Base-by-base conservation (phyloP, 2,797 vertebrate genomes). In the Eulemur mongoz region DNA sequence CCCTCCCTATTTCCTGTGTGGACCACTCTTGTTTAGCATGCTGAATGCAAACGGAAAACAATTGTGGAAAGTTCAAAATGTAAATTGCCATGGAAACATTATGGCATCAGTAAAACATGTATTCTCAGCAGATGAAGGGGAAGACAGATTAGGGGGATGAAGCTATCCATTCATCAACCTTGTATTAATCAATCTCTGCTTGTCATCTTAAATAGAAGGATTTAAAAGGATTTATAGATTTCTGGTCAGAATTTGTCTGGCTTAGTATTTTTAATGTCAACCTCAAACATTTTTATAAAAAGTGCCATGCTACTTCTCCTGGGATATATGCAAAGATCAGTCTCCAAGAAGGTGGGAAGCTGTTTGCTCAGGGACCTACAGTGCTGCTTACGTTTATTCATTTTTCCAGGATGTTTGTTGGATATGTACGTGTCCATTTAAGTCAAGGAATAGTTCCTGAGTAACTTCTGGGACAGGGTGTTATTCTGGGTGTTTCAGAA, bases 21-120 rank as follows among this genome's bases (percentile, higher is more conserved):
- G 67, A 87, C 52, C 65, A 83, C 63, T 84, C 94, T 95, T 94
- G 48, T 94, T 96, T 90, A 95, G 76, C 72, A 90, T 93, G 85
- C 82, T 82, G 35, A 86, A 92, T 85, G 50, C 50, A 90, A 96
- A 88, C 84, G 32, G 70, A 96, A 95, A 83, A 93, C 84, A 89
- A 52, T 82, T 65, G 76, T 97, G 88, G 59, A 85, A 50, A 43
- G 95, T 97, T 93, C 80, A 97, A 97, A 97, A 79, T 11, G 76
- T 87, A 95, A 97, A 97, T 91, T 96, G 17, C 84, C 78, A 4
- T 91, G 93, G 80, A 67, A 98, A 87, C 50, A 59, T 90, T 93
- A 15, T 89, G 70, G n/a, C 38, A 27, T 79, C 93, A 91, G 86
- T 87, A 75, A 83, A 93, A 93, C 30, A 78, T 27, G 27, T 38